Conservation (phyloP, 2,888 invertebrate species). For the Tenthredo amoena region DNA sequence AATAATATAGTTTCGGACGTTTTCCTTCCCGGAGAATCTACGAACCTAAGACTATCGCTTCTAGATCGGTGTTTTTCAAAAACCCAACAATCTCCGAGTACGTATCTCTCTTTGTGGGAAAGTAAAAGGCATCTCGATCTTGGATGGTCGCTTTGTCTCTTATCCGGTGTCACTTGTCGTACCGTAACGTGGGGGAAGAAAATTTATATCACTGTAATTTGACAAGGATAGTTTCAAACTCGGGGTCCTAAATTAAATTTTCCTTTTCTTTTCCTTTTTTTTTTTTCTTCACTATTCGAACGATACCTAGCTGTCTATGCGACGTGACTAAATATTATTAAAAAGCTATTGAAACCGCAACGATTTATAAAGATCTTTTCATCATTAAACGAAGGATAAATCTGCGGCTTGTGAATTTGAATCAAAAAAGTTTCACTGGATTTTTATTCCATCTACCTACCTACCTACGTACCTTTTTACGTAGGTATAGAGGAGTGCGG, state of each 20-base stretch:
- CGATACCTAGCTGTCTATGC: not conserved
- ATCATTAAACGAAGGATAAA: not conserved
- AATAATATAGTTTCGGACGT: not conserved
- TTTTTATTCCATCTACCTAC: not conserved
- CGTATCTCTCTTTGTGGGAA: conserved; percentile 30
- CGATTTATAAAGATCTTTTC: not conserved
- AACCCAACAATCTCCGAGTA: not conserved
- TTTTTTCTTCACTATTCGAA: not conserved
- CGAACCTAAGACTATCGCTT: conserved; percentile 36
- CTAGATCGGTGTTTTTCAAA: conserved; percentile 48
- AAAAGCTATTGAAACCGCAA: not conserved
- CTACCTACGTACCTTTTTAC: not conserved
- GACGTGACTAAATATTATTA: not conserved
- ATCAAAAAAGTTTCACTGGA: not conserved
- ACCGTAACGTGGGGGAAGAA: not conserved
- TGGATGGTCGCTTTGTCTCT: not conserved
- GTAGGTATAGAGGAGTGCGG: not conserved
- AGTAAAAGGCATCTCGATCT: conserved; percentile 39
- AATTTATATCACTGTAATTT: conserved; percentile 36
- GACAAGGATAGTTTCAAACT: not conserved
- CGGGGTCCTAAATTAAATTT: not conserved
- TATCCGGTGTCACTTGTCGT: conserved; percentile 38
- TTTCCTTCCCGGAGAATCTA: conserved; percentile 17
- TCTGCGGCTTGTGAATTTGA: not conserved
- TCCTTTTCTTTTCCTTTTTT: too few species aligned